A percentile compares a stretch with the other conserved stretches of the same genome.
These are phyloP conservation scores for Tachypleus tridentatus DNA, from an alignment of 1,140 invertebrate species.

Conservation along the genomic window DNA sequence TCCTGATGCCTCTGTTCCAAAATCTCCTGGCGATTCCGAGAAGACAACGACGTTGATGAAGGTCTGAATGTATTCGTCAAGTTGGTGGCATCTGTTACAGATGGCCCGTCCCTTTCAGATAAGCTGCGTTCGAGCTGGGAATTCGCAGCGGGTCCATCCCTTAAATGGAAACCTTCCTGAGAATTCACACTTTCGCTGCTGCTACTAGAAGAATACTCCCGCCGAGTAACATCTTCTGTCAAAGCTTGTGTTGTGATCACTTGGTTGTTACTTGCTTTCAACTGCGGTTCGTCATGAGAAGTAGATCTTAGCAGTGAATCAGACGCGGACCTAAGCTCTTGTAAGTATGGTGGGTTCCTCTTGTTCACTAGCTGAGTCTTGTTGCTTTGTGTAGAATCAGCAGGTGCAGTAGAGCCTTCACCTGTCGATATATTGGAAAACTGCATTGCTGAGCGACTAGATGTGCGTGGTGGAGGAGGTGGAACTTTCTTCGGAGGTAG, in stretches of 20 bases:
- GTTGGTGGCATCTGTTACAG: too few species aligned
- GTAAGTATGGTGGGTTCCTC: too few species aligned
- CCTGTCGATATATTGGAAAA: slow-evolving; percentile 55
- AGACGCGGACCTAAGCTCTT: too few species aligned
- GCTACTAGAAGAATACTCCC: slow-evolving; percentile 34
- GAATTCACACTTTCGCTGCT: slow-evolving; percentile 60
- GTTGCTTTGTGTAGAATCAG: slow-evolving; percentile 18
- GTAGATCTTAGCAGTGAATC: too few species aligned
- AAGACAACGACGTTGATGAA: too few species aligned
- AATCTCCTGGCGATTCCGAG: slow-evolving; percentile 46
- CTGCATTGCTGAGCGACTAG: slow-evolving; percentile 60
- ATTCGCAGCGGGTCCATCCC: too few species aligned
- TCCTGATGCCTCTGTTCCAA: slow-evolving; percentile 75
- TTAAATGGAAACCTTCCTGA: slow-evolving; percentile 43
- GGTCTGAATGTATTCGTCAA: too few species aligned
- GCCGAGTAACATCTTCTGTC: background rate
- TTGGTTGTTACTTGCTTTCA: too few species aligned
- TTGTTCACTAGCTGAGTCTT: slow-evolving; percentile 10
- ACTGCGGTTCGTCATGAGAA: too few species aligned
- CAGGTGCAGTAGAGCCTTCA: slow-evolving; percentile 28
- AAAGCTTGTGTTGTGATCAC: too few species aligned
- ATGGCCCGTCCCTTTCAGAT: too few species aligned
- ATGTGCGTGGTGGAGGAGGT: slow-evolving; percentile 72
- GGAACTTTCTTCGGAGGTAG: slow-evolving; percentile 52
- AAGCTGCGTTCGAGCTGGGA: too few species aligned